Base-by-base conservation (phyloP, 2,888 invertebrate species). In the Cyaniris semiargus region DNA sequence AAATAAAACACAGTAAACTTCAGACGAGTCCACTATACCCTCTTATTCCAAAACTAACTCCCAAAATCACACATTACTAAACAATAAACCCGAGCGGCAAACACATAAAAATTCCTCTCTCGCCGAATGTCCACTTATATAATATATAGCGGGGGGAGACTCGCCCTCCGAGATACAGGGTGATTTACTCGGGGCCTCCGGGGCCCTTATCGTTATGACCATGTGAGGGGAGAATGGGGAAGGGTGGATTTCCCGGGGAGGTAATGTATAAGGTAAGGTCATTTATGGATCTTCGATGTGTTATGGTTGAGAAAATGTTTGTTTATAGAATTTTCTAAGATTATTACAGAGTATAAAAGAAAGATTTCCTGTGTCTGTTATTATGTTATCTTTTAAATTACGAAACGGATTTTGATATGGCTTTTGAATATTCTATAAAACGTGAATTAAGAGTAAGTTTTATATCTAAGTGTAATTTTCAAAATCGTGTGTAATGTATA, bases 121-220 rank as follows among this genome's bases (percentile, higher is more conserved):
- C 74, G 77, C 77, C 70, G 74, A 81, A 85, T 89, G 91, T 91
- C 91, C 92, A 85, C 85, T 81, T 81, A 83, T 90, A 89, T 89
- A 83, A 81, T 83, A 83, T 81, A 84, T 83, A 84, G 81, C 85
- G 81, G 81, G 85, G 89, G 88, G 90, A 89, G 90, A 86, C 88
- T 86, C 89, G 87, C 92, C 90, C 91, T 66, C 53, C 88, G 82
- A 91, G 92, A 91, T 90, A 91, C 89, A 85, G 91, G 91, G 91
- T 92, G 93, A 92, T 92, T 93, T 92, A 93, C 88, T 82, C 91
- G 89, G 92, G 91, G 91, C 89, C 92, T 89, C 85, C 83, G 87
- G 88, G 92, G 90, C 93, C 94, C 94, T 94, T 94, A 93, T 93
- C 93, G 93, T 93, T 93, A 93, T 94, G 94, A 94, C 94, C 94